Conservation (phyloP, 1,140 invertebrate species). For the Proales similis region DNA sequence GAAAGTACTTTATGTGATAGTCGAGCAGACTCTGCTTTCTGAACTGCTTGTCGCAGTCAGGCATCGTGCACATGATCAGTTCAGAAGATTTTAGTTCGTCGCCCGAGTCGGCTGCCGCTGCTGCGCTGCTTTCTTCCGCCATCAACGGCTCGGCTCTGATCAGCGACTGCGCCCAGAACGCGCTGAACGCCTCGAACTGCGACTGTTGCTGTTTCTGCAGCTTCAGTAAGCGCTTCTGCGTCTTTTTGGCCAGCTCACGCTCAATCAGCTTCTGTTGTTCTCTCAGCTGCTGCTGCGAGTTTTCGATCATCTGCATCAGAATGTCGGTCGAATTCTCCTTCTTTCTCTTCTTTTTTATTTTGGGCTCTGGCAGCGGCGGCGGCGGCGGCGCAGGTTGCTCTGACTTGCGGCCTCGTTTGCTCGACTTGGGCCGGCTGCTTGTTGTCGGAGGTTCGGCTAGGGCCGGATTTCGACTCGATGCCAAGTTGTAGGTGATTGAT, state of each 20-base stretch:
- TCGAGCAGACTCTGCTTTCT: constrained; percentile 31
- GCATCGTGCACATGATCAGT: constrained; percentile 10
- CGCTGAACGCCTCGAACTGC: too few relatives aligned
- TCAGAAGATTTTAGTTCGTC: not conserved
- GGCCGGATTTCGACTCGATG: constrained; percentile 2
- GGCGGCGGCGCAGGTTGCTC: too few relatives aligned
- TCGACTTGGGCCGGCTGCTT: not conserved
- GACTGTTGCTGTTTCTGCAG: constrained; percentile 14
- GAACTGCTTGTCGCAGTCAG: constrained; percentile 24
- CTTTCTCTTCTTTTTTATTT: not conserved
- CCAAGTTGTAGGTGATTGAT: constrained; percentile 18
- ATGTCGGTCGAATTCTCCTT: not conserved
- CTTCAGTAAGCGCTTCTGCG: constrained; percentile 12
- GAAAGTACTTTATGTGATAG: constrained; percentile 30
- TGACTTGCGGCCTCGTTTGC: too few relatives aligned
- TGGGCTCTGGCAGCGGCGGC: too few relatives aligned
- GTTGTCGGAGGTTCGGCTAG: not conserved
- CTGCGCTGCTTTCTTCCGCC: too few relatives aligned
- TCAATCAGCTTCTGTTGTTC: not conserved
- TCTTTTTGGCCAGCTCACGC: constrained; percentile 1
- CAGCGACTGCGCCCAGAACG: too few relatives aligned
- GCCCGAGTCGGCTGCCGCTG: not conserved
- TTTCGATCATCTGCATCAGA: not conserved
- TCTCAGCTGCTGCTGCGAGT: too few relatives aligned
- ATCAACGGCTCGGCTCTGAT: too few relatives aligned